Base-by-base conservation (phyloP, 2,113 vertebrate genomes). In the Pseudopodoces humilis region DNA sequence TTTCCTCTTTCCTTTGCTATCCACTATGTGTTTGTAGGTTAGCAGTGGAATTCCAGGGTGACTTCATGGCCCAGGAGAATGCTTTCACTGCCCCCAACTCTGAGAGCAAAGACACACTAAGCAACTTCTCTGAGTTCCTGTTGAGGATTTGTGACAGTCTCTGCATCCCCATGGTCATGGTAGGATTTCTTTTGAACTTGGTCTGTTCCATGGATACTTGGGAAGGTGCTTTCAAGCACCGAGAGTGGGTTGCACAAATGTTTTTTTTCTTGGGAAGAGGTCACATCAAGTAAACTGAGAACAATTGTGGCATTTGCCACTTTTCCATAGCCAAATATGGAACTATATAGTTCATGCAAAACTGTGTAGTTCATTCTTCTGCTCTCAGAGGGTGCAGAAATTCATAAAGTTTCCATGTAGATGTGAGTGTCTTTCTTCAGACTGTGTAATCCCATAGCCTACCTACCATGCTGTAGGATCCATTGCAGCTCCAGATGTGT, bases 121-220 rank as follows among this genome's bases (percentile, higher is more conserved):
- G 98, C 85, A 98, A 97, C 79, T 98, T 99, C 95, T 99, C 99
- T 86, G 97, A 97, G 58, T 99, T 98, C 97, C 97, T 99, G 74
- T 94, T 99, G 89, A 98, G 78, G 90, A 98, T 98, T 95, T 99
- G 98, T 87, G 99, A 99, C 95, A 97, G 96, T 43, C 89, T 98
- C 91, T 99, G 98, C 97, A 99, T 99, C 91, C 99, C 99, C 33
- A 97, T 98, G 64, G 97, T 99, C 86, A 98, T 98, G 95, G 99
- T 99, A 96, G 97, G 98, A 70, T 72, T 84, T 86, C 58, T 72
- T 94, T 78, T 92, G 35, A 75, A 35, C 52, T 33, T 72, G 8
- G 4, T 58, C 46, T 92, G 3, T 82, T 86, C 39, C 31, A 13
- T 63, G 22, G 19, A 41, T 83, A 63, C 15, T 23, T 82, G 55